These are phyloP conservation scores for Neria commutata DNA, from an alignment of 2,888 invertebrate species.

Conservation along the genomic window DNA sequence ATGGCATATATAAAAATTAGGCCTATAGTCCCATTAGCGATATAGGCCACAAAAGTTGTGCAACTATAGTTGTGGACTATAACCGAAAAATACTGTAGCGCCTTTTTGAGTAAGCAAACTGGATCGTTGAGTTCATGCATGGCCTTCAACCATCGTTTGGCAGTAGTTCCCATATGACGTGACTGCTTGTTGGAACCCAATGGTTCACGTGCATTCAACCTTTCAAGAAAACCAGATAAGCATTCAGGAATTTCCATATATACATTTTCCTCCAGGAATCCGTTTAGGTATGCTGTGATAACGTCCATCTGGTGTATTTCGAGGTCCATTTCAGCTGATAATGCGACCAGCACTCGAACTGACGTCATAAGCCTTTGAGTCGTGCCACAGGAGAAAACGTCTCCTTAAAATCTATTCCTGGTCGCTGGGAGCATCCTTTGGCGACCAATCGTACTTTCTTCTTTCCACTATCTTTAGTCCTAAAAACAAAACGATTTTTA, in stretches of 20 bases:
- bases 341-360: constrained; percentile 19
- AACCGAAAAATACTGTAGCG: too few species aligned
- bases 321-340: constrained; percentile 18
- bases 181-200: too few species aligned
- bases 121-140: background rate
- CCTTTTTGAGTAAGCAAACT: background rate
- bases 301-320: constrained; percentile 30
- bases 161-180: background rate
- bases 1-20: too few species aligned
- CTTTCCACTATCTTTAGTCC: constrained; percentile 20
- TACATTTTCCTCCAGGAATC: background rate
- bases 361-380: too few species aligned
- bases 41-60: too few species aligned
- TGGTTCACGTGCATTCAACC: background rate
- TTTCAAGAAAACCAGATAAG: background rate
- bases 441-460: constrained; percentile 31
- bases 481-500: constrained; percentile 22
- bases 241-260: background rate
- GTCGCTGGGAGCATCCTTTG: constrained; percentile 30
- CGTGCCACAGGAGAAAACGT: constrained; percentile 28
- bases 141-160: background rate
- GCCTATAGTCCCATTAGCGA: too few species aligned
- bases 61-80: too few species aligned
- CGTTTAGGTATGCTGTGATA: constrained; percentile 24
- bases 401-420: constrained; percentile 25